These are phyloP conservation scores for Danaus plexippus DNA, from an alignment of 1,140 invertebrate species.

Conservation along the genomic window DNA sequence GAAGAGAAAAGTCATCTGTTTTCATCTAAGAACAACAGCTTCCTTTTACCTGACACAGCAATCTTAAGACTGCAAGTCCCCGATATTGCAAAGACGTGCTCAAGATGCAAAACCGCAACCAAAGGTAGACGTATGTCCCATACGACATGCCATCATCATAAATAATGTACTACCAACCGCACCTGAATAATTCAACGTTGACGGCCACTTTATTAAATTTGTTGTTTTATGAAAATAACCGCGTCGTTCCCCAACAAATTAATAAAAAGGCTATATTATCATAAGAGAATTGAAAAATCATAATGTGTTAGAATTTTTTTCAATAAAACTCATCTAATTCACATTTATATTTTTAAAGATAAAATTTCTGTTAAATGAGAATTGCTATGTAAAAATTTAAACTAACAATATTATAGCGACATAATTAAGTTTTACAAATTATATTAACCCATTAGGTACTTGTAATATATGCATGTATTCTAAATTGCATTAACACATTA, in stretches of 20 bases:
- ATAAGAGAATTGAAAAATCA: conserved; percentile 29
- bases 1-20: conserved; percentile 6
- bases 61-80: conserved; percentile 36
- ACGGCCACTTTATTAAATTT: conserved; percentile 67
- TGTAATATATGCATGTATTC: too few relatives aligned
- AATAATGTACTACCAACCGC: conserved; percentile 57
- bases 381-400: too few relatives aligned
- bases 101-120: conserved; percentile 61
- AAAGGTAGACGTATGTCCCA: conserved; percentile 53
- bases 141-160: conserved; percentile 64
- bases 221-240: conserved; percentile 63
- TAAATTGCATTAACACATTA: too few relatives aligned
- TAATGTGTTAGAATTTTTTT: conserved; percentile 19
- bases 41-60: conserved; percentile 18
- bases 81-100: conserved; percentile 56
- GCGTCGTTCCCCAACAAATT: conserved; percentile 36
- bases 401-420: too few relatives aligned
- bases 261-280: conserved; percentile 38
- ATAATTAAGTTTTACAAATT: too few relatives aligned
- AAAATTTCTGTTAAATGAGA: conserved; percentile 3
- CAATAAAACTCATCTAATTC: conserved; percentile 16
- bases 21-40: conserved; percentile 10
- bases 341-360: conserved; percentile 15
- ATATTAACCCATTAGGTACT: too few relatives aligned
- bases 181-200: conserved; percentile 63